Evolutionary conservation across 2,797 vertebrate species (phyloP).

Genomic region (Hylomyscus alleni): DNA sequence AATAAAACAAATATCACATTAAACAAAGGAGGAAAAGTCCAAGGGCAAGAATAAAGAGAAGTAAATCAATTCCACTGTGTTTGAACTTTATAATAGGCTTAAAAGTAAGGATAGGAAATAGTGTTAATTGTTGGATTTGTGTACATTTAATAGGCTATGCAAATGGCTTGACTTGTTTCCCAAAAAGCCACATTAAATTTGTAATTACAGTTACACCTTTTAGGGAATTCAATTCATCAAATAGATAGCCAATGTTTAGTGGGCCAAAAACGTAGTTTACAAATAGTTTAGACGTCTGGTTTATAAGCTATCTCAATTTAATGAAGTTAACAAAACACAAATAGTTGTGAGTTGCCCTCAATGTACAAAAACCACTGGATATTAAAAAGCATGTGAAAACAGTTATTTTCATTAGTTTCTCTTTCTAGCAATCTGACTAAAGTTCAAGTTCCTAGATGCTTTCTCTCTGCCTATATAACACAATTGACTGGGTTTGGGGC

Average conservation of each 20-base stretch:
- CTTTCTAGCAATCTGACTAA: neutral
- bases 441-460: neutral
- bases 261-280: neutral
- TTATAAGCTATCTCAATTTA: neutral
- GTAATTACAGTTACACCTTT: neutral
- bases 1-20: neutral
- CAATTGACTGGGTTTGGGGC: neutral
- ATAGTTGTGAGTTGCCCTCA: neutral
- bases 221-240: slow-evolving; percentile 21
- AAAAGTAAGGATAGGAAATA: neutral
- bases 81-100: slow-evolving; percentile 4
- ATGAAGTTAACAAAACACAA: slow-evolving; percentile 16
- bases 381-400: neutral
- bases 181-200: slow-evolving; percentile 29
- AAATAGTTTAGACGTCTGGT: neutral
- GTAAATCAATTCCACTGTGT: neutral
- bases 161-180: neutral
- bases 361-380: neutral
- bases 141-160: slow-evolving; percentile 12
- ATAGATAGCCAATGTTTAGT: neutral
- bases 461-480: neutral
- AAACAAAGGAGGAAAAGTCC: slow-evolving; percentile 7
- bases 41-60: neutral
- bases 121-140: slow-evolving; percentile 23
- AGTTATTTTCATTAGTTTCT: slow-evolving; percentile 39